Conservation (phyloP, 1,140 invertebrate genomes). For the Monomorium pharaonis region DNA sequence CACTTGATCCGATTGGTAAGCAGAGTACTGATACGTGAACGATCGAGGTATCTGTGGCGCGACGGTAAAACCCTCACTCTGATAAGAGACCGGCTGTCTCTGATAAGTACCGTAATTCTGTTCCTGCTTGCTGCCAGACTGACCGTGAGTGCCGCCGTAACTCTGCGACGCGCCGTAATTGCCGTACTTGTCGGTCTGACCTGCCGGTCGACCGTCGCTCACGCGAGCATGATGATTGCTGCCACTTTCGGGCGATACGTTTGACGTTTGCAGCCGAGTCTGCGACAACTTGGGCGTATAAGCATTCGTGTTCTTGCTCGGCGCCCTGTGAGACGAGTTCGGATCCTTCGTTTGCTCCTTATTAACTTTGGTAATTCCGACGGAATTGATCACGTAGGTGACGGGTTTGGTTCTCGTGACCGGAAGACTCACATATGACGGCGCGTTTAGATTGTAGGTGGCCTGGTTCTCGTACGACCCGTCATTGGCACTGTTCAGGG, state of each 20-base stretch:
- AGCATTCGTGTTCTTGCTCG: conserved; percentile 51
- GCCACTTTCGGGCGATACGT: conserved; percentile 70
- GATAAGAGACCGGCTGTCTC: conserved; percentile 63
- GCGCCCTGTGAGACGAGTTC: neutral
- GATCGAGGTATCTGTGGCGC: conserved; percentile 69
- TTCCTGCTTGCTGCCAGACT: conserved; percentile 38
- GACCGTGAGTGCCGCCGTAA: conserved; percentile 40
- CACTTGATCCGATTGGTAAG: conserved; percentile 73
- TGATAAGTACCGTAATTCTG: conserved; percentile 67
- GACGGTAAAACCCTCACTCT: conserved; percentile 70
- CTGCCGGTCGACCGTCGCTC: conserved; percentile 30
- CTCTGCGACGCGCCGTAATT: conserved; percentile 72
- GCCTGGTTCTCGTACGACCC: conserved; percentile 21
- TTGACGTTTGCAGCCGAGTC: conserved; percentile 52
- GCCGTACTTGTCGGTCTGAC: conserved; percentile 70
- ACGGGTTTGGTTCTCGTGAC: conserved; percentile 74
- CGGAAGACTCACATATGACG: conserved; percentile 61
- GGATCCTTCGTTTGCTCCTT: conserved; percentile 20
- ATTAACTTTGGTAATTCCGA: conserved; percentile 70
- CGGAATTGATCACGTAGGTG: conserved; percentile 76
- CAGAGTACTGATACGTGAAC: conserved; percentile 76
- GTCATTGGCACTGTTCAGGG: neutral
- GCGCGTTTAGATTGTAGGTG: conserved; percentile 49
- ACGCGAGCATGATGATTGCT: conserved; percentile 50
- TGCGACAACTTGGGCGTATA: conserved; percentile 72